These are phyloP conservation scores for Menura novaehollandiae DNA, from an alignment of 2,113 vertebrate genomes.

Conservation along the genomic window DNA sequence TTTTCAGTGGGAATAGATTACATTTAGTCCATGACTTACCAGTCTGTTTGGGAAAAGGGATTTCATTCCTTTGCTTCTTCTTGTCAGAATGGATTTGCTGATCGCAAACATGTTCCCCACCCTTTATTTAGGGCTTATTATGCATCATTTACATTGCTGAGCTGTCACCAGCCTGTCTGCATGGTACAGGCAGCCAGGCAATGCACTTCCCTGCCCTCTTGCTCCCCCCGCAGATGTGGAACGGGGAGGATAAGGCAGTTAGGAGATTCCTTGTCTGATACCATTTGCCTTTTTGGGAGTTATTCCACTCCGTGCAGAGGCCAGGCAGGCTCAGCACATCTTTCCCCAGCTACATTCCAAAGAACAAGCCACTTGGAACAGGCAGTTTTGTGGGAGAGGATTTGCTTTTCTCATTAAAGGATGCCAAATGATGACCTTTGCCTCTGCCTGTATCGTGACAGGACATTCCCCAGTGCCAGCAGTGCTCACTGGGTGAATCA, in stretches of 20 bases:
- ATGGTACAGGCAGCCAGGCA: background rate
- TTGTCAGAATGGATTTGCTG: conserved; percentile 51
- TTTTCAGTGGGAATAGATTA: background rate
- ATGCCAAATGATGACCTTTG: background rate
- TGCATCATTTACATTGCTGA: conserved; percentile 8
- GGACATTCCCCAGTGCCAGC: rapidly evolving
- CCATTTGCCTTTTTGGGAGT: background rate
- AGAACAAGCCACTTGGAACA: background rate
- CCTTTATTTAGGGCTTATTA: conserved; percentile 46
- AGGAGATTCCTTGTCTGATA: background rate
- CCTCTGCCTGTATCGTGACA: background rate
- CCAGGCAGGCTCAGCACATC: background rate
- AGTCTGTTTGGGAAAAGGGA: conserved; percentile 32
- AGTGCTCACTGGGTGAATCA: background rate
- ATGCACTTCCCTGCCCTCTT: background rate
- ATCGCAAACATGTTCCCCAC: conserved; percentile 46
- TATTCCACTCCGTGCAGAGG: background rate
- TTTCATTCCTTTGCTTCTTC: conserved; percentile 32
- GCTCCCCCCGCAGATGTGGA: conserved; percentile 32
- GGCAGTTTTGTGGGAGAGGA: background rate
- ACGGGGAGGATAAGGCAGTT: background rate
- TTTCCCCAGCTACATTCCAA: background rate
- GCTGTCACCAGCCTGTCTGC: conserved; percentile 60
- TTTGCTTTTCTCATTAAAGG: rapidly evolving
- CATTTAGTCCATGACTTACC: background rate